Evolutionary conservation across 2,113 vertebrate genomes (phyloP).

Genomic region (Nibea albiflora): DNA sequence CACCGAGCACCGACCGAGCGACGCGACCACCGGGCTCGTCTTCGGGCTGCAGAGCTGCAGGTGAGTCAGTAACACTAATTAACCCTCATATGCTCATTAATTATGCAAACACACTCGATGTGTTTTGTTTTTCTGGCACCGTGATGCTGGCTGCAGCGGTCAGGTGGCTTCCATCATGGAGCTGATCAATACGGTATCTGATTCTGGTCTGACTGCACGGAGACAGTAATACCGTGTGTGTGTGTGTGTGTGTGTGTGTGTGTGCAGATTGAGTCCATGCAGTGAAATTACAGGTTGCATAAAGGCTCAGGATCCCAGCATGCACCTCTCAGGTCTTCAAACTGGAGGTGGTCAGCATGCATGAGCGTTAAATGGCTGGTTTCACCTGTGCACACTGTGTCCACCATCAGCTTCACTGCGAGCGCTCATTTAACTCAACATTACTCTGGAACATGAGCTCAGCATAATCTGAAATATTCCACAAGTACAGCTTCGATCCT

Average conservation of each 20-base stretch:
- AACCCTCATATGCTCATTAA: background rate
- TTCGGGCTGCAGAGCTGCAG: constrained; percentile 35
- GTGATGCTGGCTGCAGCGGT: constrained; percentile 7
- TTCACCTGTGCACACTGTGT: background rate
- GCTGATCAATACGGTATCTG: background rate
- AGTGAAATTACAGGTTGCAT: background rate
- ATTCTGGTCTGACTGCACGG: background rate
- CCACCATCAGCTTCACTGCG: background rate
- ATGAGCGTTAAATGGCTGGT: background rate
- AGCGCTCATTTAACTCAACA: too few species aligned
- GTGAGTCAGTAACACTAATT: constrained; percentile 46
- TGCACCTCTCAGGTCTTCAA: too few species aligned
- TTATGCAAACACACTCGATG: background rate
- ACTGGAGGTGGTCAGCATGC: background rate
- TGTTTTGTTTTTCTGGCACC: background rate
- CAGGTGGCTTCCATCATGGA: constrained; percentile 18
- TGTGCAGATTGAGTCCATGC: background rate
- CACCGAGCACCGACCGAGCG: too few species aligned
- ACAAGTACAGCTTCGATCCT: too few species aligned
- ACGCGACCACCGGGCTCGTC: too few species aligned
- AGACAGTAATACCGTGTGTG: background rate
- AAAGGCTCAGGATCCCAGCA: background rate
- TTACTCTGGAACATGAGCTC: too few species aligned
- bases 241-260: background rate
- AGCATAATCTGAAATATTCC: too few species aligned